phyloP scores from a whole-genome alignment of 1,140 invertebrate species.

The Bombus turneri region DNA sequence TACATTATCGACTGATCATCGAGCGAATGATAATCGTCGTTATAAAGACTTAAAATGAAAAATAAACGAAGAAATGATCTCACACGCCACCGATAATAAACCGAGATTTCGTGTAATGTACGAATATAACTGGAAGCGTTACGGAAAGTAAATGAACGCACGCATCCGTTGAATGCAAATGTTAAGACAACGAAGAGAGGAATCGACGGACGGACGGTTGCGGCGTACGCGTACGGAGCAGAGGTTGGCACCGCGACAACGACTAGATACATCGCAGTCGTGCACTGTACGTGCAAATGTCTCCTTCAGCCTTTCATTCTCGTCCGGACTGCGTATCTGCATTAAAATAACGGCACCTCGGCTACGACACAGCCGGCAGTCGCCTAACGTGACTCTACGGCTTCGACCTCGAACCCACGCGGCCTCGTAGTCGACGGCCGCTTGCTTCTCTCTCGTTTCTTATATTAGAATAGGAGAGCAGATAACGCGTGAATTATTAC shows the following conservation, averaged over 20 bases:
- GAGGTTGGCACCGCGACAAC: constrained; percentile 19
- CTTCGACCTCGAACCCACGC: constrained; percentile 70
- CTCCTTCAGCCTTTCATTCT: constrained; percentile 68
- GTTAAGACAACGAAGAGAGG: not conserved
- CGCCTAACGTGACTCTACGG: constrained; percentile 66
- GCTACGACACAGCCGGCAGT: constrained; percentile 63
- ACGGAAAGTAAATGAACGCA: constrained; percentile 1
- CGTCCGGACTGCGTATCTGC: constrained; percentile 64
- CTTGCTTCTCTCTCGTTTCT: constrained; percentile 29
- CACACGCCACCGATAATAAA: not conserved
- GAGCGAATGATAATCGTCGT: too few relatives aligned
- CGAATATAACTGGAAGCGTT: not conserved
- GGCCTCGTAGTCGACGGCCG: constrained; percentile 48
- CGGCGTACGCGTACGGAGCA: not conserved
- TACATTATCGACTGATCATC: too few relatives aligned
- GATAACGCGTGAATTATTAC: constrained; percentile 48
- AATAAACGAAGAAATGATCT: not conserved
- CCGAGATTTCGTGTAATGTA: not conserved
- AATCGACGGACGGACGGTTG: not conserved
- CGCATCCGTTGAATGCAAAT: not conserved
- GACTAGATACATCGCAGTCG: constrained; percentile 35
- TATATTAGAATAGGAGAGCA: constrained; percentile 41
- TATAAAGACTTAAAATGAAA: not conserved
- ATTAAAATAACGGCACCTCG: constrained; percentile 71
- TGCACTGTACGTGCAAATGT: constrained; percentile 55